Evolutionary conservation across 2,888 invertebrate species (phyloP), one percentile per base, ranked within the genome.

Genomic region (Parnassius mnemosyne): DNA sequence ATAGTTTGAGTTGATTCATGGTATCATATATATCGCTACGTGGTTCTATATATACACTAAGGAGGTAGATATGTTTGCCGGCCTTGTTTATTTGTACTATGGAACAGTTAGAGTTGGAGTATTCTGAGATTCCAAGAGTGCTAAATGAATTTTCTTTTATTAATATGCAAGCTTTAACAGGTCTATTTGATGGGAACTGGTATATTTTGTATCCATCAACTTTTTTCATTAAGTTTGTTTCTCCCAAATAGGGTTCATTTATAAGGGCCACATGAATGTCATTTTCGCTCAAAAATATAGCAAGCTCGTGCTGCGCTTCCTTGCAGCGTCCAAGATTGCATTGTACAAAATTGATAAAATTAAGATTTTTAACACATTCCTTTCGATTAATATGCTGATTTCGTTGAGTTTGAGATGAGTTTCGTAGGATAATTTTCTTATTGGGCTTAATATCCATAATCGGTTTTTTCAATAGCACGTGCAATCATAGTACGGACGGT

Each of bases 41-140:
- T 10, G 54, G 54, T 54, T 54, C 54, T 9, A 54, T 41, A 13
- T 54, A 54, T 25, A 54, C 16, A 13, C 42, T 42, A 3, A 54
- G 16, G 9, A 54, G 41, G 9, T 42, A 42, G 13, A 43, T 54
- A 43, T 12, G 42, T 54, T 41, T 41, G 3, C 44, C 44, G 20
- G 42, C 3, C 9, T 43, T 43, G 9, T 54, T 43, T 12, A 25
- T 25, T 25, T 5, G 25, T 25, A 25, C 3, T 25, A 25, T 25
- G 3, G 25, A 25, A 25, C 25, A 25, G 25, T 25, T 25, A 25
- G 44, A 54, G 43, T 54, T 54, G 9, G 44, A 54, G 43, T 43
- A 42, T 43, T 43, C 13, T 10, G 16, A 13, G 0, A 42, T 42
- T 0, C 42, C 43, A 9, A 54, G 12, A 10, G 54, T 54, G 13